phyloP scores from a whole-genome alignment of 2,113 vertebrate species.

The Carassius auratus region DNA sequence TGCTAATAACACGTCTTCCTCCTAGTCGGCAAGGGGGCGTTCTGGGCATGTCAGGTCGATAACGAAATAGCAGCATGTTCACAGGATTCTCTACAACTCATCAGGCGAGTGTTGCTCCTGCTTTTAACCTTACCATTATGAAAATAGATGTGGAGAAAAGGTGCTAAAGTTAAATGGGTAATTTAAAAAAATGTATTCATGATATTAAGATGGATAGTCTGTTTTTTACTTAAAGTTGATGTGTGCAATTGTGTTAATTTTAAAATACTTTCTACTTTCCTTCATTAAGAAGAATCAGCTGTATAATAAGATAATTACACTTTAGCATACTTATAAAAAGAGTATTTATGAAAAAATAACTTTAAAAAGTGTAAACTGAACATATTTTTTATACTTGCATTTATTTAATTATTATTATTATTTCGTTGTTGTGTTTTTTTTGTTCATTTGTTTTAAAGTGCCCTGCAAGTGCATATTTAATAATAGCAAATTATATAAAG shows the following conservation, averaged over 20 bases:
- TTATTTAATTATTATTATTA: not conserved
- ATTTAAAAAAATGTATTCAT: not conserved
- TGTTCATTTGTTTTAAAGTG: no score
- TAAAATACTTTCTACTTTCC: not conserved
- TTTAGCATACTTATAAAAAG: not conserved
- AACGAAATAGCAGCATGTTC: constrained; percentile 74
- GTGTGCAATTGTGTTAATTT: not conserved
- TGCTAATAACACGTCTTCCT: constrained; percentile 67
- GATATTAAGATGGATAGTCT: not conserved
- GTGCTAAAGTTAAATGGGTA: not conserved
- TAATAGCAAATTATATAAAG: no score
- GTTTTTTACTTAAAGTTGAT: not conserved
- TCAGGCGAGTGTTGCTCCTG: constrained; percentile 68
- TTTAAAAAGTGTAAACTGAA: no score
- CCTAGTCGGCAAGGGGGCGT: constrained; percentile 64
- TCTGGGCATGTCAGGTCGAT: constrained; percentile 71
- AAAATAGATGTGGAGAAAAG: constrained; percentile 55
- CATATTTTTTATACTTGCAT: not conserved
- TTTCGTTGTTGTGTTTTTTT: no score
- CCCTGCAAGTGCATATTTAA: not conserved
- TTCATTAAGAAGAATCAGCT: not conserved
- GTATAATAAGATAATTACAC: not conserved
- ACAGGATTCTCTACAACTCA: constrained; percentile 69
- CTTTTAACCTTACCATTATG: constrained; percentile 61
- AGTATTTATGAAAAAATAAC: not conserved